phyloP scores from a whole-genome alignment of 2,888 invertebrate species.

The Drosophila prostipennis region DNA sequence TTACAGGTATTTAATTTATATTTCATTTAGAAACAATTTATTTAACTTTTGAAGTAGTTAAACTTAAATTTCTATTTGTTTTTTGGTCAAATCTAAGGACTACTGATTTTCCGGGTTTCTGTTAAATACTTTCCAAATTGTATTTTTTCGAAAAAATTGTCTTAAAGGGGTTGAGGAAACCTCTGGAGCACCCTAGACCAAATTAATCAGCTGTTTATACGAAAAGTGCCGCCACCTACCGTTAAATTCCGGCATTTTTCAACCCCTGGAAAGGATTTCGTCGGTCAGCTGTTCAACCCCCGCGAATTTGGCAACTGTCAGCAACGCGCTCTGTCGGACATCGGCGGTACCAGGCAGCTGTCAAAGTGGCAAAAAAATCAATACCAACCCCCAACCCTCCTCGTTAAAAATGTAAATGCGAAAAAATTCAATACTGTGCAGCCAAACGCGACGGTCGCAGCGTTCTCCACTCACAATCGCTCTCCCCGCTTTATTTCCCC shows the following conservation, averaged over 20 bases:
- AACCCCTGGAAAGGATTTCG: conserved; percentile 14
- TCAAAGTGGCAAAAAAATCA: conserved; percentile 81
- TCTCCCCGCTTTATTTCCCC: conserved; percentile 31
- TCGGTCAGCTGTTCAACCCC: conserved; percentile 66
- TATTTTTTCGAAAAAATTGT: no score
- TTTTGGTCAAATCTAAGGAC: no score
- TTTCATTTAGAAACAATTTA: no score
- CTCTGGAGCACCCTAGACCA: neutral
- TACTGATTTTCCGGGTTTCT: no score
- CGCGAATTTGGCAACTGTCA: conserved; percentile 46
- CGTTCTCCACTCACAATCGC: conserved; percentile 50
- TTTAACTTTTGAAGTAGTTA: no score
- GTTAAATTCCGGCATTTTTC: neutral
- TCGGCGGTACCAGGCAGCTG: conserved; percentile 27
- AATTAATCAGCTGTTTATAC: conserved; percentile 21
- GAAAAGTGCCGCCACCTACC: conserved; percentile 8
- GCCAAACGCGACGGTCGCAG: conserved; percentile 76
- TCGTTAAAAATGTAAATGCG: conserved; percentile 82
- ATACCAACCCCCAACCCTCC: conserved; percentile 81
- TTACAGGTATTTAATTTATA: no score
- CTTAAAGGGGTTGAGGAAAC: no score
- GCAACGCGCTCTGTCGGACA: conserved; percentile 56
- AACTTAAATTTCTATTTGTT: no score
- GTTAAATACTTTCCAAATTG: no score
- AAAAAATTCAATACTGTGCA: conserved; percentile 82